These are phyloP conservation scores for Gnatocerus cornutus DNA, from an alignment of 2,888 invertebrate genomes.

Conservation along the genomic window DNA sequence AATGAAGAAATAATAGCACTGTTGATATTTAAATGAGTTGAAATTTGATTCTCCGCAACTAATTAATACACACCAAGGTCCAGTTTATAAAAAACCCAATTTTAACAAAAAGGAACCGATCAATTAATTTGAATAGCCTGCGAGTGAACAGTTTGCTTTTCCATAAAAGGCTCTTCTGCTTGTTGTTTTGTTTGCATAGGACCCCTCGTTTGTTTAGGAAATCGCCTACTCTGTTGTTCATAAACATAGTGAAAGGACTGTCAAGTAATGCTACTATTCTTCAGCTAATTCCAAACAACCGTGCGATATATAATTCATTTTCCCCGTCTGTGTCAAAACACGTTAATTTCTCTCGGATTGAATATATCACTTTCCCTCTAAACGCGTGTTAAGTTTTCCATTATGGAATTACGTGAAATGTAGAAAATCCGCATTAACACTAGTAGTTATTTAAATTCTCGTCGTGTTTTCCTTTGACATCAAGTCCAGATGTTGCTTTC, in stretches of 20 bases:
- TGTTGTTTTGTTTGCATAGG: slow-evolving; percentile 60
- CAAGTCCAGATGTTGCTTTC: slow-evolving; percentile 67
- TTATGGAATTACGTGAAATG: background rate
- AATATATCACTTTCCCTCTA: background rate
- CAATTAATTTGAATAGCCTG: slow-evolving; percentile 43
- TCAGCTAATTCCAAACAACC: slow-evolving; percentile 52
- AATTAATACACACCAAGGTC: too few relatives aligned
- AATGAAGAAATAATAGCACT: background rate
- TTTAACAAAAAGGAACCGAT: background rate
- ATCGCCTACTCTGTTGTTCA: slow-evolving; percentile 62
- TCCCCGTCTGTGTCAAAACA: background rate
- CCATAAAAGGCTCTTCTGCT: slow-evolving; percentile 51
- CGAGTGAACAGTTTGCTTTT: slow-evolving; percentile 44
- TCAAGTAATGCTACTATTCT: slow-evolving; percentile 53
- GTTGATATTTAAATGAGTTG: background rate
- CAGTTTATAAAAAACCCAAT: too few relatives aligned
- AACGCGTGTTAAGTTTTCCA: background rate
- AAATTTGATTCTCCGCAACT: too few relatives aligned
- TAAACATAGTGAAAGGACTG: slow-evolving; percentile 62
- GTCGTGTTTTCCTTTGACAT: slow-evolving; percentile 63
- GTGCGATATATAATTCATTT: background rate
- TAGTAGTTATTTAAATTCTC: slow-evolving; percentile 53
- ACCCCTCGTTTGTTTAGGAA: slow-evolving; percentile 61
- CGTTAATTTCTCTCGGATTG: background rate
- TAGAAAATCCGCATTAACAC: slow-evolving; percentile 48